Base-by-base conservation (phyloP, 2,888 invertebrate species). In the Blastobasis lacticolella region DNA sequence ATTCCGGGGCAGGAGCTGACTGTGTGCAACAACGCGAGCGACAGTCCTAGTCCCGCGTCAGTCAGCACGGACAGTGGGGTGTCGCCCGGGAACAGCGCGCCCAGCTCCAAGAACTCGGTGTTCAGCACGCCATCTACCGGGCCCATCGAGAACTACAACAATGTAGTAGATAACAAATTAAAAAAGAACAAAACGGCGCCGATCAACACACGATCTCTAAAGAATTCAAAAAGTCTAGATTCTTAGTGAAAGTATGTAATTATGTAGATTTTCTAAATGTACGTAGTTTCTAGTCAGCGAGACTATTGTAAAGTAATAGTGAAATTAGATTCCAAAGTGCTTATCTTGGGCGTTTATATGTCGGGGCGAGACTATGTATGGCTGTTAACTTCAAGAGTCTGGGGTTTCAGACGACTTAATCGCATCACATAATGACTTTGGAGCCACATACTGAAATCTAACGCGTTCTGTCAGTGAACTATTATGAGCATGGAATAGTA, bases 241-340 rank as follows among this genome's bases (percentile, higher is more conserved):
- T 80, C 84, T 75, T 86, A 83, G 78, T 75, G 67, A 66, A 65
- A 66, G 66, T 78, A 79, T 85, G 86, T 86, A 85, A 86, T 82
- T 84, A 85, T 83, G 85, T 88, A 88, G 86, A 86, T 88, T 87
- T 87, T 87, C 80, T 87, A 87, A 84, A 72, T 87, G 86, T 87
- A 82, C 65, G 76, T 84, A 84, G 83, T 55, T 59, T 74, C 71
- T 77, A 77, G 78, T 69, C 68, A 60, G 67, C 60, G 64, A 63
- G 53, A 57, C 59, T 65, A 67, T 78, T 78, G 67, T 68, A 65
- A 63, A 66, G 63, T 67, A 55, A 76, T 76, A 79, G 76, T 75
- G 68, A 76, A 71, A 68, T 76, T 85, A 85, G 82, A 80, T 80
- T 83, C 79, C 74, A 78, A 78, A 78, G 75, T 77, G 85, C 83